Conservation (phyloP, 2,888 invertebrate species). For the Oxytorus armatus region DNA sequence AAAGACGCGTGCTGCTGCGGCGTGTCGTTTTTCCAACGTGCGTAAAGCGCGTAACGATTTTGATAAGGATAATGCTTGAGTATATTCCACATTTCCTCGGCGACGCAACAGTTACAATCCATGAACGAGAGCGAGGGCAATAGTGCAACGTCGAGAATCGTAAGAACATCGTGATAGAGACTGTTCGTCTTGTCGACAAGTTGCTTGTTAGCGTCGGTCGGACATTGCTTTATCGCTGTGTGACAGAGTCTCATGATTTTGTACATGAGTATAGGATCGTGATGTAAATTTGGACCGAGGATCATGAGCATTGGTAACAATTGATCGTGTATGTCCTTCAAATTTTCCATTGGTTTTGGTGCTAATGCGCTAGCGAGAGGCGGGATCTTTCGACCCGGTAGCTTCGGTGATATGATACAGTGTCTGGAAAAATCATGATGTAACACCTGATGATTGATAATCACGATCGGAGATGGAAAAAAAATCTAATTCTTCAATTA, state of each 20-base stretch:
- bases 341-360: conserved; percentile 89
- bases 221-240: conserved; percentile 79
- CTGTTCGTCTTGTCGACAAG: conserved; percentile 81
- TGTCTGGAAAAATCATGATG: conserved; percentile 86
- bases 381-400: conserved; percentile 86
- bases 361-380: conserved; percentile 86
- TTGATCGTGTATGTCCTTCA: conserved; percentile 89
- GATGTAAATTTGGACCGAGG: conserved; percentile 94
- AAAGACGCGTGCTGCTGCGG: conserved; percentile 93
- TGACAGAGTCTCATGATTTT: conserved; percentile 89
- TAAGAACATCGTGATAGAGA: conserved; percentile 93
- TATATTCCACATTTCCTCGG: conserved; percentile 98
- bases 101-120: conserved; percentile 97
- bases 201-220: conserved; percentile 79
- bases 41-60: conserved; percentile 93
- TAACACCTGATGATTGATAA: not conserved
- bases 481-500: not conserved
- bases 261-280: conserved; percentile 95
- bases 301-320: conserved; percentile 94
- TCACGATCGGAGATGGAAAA: conserved; percentile 35
- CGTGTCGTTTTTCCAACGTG: conserved; percentile 98
- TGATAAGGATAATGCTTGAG: conserved; percentile 95
- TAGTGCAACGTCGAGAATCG: conserved; percentile 94
- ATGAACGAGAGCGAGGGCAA: conserved; percentile 96
- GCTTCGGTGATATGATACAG: conserved; percentile 90